Percentiles rank a stretch among this genome's conserved stretches.
Conservation (phyloP, 1,140 invertebrate genomes). For the Diprion similis region DNA sequence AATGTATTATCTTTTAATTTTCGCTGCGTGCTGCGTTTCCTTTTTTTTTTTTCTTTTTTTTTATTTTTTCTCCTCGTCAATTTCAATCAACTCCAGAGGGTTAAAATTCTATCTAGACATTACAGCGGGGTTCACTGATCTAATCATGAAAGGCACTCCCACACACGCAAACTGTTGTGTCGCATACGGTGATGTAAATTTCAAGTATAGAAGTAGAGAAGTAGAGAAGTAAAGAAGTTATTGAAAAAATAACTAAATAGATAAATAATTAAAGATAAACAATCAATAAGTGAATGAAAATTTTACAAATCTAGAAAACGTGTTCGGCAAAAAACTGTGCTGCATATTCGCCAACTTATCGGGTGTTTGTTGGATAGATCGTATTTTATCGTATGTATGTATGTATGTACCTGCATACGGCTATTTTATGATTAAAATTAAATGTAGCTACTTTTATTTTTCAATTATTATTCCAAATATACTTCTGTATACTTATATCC, state of each 20-base stretch:
- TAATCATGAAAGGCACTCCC: constrained; percentile 31
- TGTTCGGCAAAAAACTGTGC: constrained; percentile 26
- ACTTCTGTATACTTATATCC: too few species aligned
- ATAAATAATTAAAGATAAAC: constrained; percentile 16
- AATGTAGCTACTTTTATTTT: too few species aligned
- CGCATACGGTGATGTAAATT: constrained; percentile 26
- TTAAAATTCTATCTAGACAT: neutral
- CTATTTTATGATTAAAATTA: neutral
- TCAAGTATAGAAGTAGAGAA: constrained; percentile 28
- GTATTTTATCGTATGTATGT: constrained; percentile 15
- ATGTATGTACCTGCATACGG: too few species aligned
- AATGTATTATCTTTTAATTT: too few species aligned
- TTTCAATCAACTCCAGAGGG: too few species aligned
- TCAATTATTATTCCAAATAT: too few species aligned
- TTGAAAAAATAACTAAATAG: constrained; percentile 29
- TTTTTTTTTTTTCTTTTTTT: too few species aligned
- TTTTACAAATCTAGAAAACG: constrained; percentile 22
- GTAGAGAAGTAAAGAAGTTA: constrained; percentile 16
- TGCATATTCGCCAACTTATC: constrained; percentile 22
- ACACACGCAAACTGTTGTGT: constrained; percentile 44
- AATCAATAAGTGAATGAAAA: constrained; percentile 24
- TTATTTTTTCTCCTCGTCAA: too few species aligned
- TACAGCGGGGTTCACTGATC: neutral
- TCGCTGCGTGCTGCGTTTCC: too few species aligned
- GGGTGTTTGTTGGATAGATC: neutral